phyloP scores from a whole-genome alignment of 2,888 invertebrate genomes.

The Erebia palarica region DNA sequence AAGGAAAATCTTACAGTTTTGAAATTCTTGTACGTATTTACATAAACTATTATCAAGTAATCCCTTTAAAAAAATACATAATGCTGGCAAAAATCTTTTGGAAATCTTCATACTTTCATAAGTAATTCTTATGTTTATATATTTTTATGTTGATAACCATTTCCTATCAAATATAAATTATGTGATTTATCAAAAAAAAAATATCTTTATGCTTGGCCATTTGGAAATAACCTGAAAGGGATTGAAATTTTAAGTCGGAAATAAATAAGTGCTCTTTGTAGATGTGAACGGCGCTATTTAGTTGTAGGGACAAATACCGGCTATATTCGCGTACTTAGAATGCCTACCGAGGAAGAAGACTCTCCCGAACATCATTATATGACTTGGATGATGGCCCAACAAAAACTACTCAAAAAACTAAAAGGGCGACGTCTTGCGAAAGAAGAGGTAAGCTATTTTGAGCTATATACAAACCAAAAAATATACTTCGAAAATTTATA shows the following conservation, averaged over 20 bases:
- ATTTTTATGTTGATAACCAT: too few relatives aligned
- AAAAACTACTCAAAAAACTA: conserved; percentile 64
- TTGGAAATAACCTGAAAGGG: too few relatives aligned
- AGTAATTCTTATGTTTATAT: too few relatives aligned
- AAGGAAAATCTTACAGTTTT: conserved; percentile 64
- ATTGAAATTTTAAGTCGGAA: too few relatives aligned
- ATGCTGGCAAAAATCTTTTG: too few relatives aligned
- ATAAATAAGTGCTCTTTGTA: conserved; percentile 36
- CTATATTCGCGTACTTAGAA: conserved; percentile 66
- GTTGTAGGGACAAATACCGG: conserved; percentile 70
- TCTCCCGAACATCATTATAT: conserved; percentile 54
- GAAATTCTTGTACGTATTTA: conserved; percentile 64
- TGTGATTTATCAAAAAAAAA: too few relatives aligned
- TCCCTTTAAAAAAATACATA: too few relatives aligned
- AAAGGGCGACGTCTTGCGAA: conserved; percentile 73
- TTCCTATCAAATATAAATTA: too few relatives aligned
- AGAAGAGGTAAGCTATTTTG: conserved; percentile 58
- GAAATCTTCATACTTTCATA: too few relatives aligned
- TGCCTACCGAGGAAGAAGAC: conserved; percentile 70
- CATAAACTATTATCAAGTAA: not conserved
- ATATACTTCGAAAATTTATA: too few relatives aligned
- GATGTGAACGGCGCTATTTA: conserved; percentile 65
- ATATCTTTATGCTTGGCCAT: too few relatives aligned
- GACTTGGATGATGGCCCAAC: conserved; percentile 58
- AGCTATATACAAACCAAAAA: not conserved